Base-by-base conservation (phyloP, 2,797 vertebrate genomes). In the Chaenodraco wilsoni region DNA sequence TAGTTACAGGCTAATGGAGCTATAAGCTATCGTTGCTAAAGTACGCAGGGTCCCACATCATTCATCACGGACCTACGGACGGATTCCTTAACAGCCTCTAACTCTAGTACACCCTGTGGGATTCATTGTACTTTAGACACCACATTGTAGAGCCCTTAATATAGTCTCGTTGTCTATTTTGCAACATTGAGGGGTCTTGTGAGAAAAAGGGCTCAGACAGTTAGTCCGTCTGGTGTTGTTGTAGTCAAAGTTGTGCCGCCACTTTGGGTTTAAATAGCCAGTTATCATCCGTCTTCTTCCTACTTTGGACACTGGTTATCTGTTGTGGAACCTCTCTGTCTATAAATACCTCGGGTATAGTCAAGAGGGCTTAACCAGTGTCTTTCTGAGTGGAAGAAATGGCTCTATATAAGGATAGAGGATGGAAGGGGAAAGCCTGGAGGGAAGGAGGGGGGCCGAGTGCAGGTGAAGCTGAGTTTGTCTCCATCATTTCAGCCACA, bases 21-120 rank as follows among this genome's bases (percentile, higher is more conserved):
- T 87, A 86, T 90, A 91, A 92, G 90, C 90, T 91, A 91, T 91
- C 90, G 85, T 91, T 84, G 89, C 89, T 87, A 81, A 87, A 91
- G 85, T 87, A 87, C 71, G 64, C 75, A 3, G 48, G 83, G 59
- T 72, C 82, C 70, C 75, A 69, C 85, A 84, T 90, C 88, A 85
- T 92, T 89, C 89, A 92, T 91, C 90, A 89, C 76, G 76, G 84
- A 88, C 89, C 91, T 89, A 80, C 76, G 82, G 92, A 88, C 87
- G 87, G 82, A 87, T 89, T 91, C 88, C 79, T 87, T 89, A 89
- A 87, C 87, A 74, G 81, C 84, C 84, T 90, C 70, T 82, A 90
- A 86, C 81, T 88, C 79, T 64, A 77, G 78, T 68, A 41, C 77
- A 87, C 87, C 89, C 87, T 72, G 78, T n/a, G 84, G 92, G 86